phyloP scores from a whole-genome alignment of 2,113 vertebrate species.

The Perca schrenkii region DNA sequence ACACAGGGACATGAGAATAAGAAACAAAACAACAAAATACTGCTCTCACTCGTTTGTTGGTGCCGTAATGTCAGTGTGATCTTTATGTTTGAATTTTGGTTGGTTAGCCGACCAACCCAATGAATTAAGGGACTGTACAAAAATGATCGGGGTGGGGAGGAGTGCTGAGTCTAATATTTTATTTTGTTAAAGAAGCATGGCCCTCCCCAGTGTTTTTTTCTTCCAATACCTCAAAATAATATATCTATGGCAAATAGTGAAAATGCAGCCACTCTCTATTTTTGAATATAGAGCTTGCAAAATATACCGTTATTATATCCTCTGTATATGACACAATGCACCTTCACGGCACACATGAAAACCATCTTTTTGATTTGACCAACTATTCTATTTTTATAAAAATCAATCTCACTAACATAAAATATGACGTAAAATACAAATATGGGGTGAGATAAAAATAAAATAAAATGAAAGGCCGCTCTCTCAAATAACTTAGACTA shows the following conservation, averaged over 20 bases:
- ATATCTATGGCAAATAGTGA: not conserved
- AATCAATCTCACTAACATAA: not conserved
- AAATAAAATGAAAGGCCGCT: not conserved
- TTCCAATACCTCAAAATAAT: constrained; percentile 8
- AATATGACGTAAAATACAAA: not conserved
- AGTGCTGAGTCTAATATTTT: not conserved
- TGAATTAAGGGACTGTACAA: constrained; percentile 48
- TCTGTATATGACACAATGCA: not conserved
- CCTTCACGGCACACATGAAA: not conserved
- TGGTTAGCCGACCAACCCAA: constrained; percentile 14
- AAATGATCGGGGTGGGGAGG: constrained; percentile 15
- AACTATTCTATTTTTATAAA: not conserved
- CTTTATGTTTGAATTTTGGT: constrained; percentile 42
- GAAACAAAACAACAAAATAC: constrained; percentile 34
- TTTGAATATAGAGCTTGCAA: not conserved
- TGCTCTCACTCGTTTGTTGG: constrained; percentile 61
- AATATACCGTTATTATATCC: not conserved
- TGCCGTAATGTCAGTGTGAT: constrained; percentile 64
- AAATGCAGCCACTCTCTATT: constrained; percentile 11
- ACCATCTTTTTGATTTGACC: not conserved
- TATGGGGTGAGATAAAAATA: not conserved
- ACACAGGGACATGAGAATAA: constrained; percentile 27
- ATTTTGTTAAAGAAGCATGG: constrained; percentile 1
- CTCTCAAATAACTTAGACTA: not conserved
- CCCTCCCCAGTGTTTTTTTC: not conserved